Conservation (phyloP, 2,888 invertebrate species). For the Trachelus tabidus region DNA sequence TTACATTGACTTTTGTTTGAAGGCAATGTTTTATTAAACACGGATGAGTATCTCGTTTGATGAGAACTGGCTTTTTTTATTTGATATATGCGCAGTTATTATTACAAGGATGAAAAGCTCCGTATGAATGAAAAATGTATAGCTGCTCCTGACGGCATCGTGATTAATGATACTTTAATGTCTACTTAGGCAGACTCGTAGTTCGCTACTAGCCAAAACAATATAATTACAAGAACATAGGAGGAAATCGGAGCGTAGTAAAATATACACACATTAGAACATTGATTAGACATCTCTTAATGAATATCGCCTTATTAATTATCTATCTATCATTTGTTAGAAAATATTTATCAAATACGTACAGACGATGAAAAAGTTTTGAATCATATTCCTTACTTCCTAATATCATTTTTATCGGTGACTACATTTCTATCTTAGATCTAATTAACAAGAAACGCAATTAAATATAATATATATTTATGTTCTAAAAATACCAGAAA, state of each 20-base stretch:
- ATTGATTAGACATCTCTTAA: not conserved
- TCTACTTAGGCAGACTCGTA: constrained; percentile 48
- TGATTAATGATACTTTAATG: constrained; percentile 60
- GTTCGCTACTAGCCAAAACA: constrained; percentile 48
- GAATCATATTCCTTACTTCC: too few relatives aligned
- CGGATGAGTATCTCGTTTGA: not conserved
- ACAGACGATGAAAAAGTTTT: too few relatives aligned
- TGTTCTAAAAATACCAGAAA: not conserved
- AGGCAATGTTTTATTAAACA: not conserved
- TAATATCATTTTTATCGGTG: too few relatives aligned
- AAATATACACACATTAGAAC: not conserved
- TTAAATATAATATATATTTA: not conserved
- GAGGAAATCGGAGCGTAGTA: not conserved
- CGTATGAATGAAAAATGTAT: not conserved
- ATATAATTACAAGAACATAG: constrained; percentile 37
- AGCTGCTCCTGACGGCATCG: constrained; percentile 21
- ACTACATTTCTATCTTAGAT: not conserved
- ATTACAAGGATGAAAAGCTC: not conserved
- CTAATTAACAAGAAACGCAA: not conserved
- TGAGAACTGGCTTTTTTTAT: not conserved
- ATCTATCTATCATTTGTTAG: not conserved
- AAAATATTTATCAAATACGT: not conserved
- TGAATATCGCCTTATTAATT: not conserved
- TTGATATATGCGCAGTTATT: not conserved
- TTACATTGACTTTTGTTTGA: not conserved